Base-by-base conservation (phyloP, 2,888 invertebrate genomes). In the Ellobium chinense region DNA sequence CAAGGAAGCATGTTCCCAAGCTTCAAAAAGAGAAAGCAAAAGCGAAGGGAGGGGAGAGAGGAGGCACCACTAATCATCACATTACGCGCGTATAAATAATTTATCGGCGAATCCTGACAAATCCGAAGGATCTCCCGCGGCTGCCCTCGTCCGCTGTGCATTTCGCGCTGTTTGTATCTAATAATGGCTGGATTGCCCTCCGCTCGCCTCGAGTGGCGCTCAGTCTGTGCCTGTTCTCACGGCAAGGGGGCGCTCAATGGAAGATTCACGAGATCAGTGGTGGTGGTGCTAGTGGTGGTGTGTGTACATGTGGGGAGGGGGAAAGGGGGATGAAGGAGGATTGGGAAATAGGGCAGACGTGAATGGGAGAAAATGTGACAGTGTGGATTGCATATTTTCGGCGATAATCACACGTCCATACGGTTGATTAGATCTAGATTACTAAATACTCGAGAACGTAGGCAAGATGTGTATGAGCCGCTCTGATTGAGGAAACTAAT, bases 91-190 rank as follows among this genome's bases (percentile, higher is more conserved):
- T 24, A 31, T 63, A 74, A 74, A 74, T 39, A 74, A 63, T 63
- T 74, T 46, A 39, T 46, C n/a, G 63, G 21, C 31, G 63, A 74
- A 62, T 31, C 27, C 58, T 74, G 63, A 62, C 63, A 74, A 74
- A 74, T 39, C 21, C 63, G 63, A 74, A 63, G 5, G 63, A 74
- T 63, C 46, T 39, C 74, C 62, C 46, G 46, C 74, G 9, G 63
- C 21, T 27, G n/a, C 37, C 46, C 46, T 63, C 74, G 46, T 74
- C 27, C 46, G 74, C 27, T 74, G 74, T 46, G 62, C 74, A 74
- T 74, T 74, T 74, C 63, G 63, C 74, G 29, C 63, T 74, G 74
- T 74, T 74, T 74, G 74, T 74, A 74, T 62, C 74, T 46, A 74
- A 74, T 74, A 74, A 74, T 63, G 39, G 74, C 21, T 39, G 63